Conservation (phyloP, 1,140 invertebrate species). For the Popillia japonica region DNA sequence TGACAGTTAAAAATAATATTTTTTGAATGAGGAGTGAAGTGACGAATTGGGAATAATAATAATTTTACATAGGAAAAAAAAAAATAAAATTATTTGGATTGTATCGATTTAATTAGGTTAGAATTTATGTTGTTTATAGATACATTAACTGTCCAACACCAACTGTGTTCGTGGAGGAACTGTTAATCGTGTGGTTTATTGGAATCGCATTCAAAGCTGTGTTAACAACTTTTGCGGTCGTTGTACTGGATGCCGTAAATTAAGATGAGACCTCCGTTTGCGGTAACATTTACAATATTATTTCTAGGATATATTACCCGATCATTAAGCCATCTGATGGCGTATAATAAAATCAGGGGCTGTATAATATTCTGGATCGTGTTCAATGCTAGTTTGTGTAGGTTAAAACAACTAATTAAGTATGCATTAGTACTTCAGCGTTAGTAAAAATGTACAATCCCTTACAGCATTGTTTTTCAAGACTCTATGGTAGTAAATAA, state of each 20-base stretch:
- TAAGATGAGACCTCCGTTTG: not conserved
- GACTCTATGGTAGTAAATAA: no score
- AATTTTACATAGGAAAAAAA: not conserved
- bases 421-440: no score
- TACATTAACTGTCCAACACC: not conserved
- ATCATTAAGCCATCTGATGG: slow-evolving; percentile 9
- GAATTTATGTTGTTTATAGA: not conserved
- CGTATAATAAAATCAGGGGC: not conserved
- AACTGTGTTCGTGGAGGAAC: not conserved
- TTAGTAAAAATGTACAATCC: no score
- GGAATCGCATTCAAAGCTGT: not conserved
- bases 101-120: not conserved
- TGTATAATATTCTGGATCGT: no score
- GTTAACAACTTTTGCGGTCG: not conserved
- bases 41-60: not conserved
- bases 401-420: no score
- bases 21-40: not conserved
- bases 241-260: not conserved
- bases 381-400: no score
- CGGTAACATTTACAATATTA: not conserved
- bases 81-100: no score
- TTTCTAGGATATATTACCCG: not conserved
- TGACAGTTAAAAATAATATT: not conserved
- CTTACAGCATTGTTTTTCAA: no score
- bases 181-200: slow-evolving; percentile 1